These are phyloP conservation scores for Balaeniceps rex DNA, from an alignment of 2,113 vertebrate species.

Conservation along the genomic window DNA sequence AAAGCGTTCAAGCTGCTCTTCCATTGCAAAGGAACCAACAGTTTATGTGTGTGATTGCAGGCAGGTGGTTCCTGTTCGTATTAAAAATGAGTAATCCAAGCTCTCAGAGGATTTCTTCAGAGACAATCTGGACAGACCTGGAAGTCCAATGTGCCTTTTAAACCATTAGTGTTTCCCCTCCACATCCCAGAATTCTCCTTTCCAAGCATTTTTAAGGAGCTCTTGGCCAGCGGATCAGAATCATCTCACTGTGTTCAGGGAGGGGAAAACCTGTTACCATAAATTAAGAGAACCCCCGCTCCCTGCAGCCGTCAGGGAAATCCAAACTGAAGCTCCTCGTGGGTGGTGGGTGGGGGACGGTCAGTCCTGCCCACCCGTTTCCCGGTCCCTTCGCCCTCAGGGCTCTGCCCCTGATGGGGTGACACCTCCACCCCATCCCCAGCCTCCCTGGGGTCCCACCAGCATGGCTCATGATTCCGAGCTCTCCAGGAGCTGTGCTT, in stretches of 20 bases:
- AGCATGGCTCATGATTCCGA: neutral
- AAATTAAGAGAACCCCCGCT: neutral
- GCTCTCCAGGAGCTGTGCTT: neutral
- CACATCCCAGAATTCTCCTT: neutral
- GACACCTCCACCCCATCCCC: neutral
- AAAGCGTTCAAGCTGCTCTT: slow-evolving; percentile 29
- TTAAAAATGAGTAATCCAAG: slow-evolving; percentile 56
- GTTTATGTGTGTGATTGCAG: slow-evolving; percentile 25
- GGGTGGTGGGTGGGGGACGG: neutral
- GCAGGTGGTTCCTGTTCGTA: slow-evolving; percentile 64
- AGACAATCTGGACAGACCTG: slow-evolving; percentile 23
- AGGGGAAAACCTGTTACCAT: neutral
- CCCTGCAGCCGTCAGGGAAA: neutral
- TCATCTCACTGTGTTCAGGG: neutral
- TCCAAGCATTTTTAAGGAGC: neutral
- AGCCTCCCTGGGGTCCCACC: neutral
- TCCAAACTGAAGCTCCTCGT: fast-evolving
- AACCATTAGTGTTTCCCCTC: slow-evolving; percentile 26
- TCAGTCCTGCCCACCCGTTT: neutral
- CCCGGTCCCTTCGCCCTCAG: neutral
- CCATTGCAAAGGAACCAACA: slow-evolving; percentile 1
- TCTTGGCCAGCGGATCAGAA: neutral
- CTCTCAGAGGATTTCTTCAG: slow-evolving; percentile 36
- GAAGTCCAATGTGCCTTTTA: slow-evolving; percentile 6
- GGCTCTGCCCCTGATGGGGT: neutral